Evolutionary conservation across 2,113 vertebrate species (phyloP).

Genomic region (Xenotilapia leptura): DNA sequence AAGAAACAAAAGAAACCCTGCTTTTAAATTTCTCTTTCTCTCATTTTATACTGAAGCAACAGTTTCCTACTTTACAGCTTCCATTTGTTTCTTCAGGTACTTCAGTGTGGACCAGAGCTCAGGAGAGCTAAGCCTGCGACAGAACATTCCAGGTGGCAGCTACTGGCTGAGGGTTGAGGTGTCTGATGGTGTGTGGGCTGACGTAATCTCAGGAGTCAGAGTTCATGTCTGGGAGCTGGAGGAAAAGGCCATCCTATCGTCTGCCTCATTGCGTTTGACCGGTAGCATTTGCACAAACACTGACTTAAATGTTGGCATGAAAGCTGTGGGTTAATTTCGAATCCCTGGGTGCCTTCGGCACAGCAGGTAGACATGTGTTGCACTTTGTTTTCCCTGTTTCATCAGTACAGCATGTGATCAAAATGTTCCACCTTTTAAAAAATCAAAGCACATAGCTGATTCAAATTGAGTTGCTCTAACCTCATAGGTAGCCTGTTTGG

Average conservation of each 20-base stretch:
- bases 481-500: neutral
- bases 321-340: neutral
- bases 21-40: neutral
- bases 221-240: constrained; percentile 78
- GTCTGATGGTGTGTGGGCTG: constrained; percentile 85
- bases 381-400: neutral
- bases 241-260: constrained; percentile 76
- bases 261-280: constrained; percentile 76
- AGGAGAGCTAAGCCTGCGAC: constrained; percentile 73
- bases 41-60: neutral
- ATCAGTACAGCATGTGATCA: neutral
- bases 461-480: neutral
- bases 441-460: neutral
- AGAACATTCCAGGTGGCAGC: constrained; percentile 72
- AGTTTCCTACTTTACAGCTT: neutral
- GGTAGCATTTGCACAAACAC: constrained; percentile 56
- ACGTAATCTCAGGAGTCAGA: constrained; percentile 75
- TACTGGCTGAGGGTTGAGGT: constrained; percentile 79
- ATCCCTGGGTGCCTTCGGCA: neutral
- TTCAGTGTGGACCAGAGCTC: constrained; percentile 82
- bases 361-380: neutral
- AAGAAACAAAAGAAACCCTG: neutral
- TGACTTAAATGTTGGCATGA: neutral
- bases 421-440: neutral
- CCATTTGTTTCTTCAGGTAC: constrained; percentile 60